Evolutionary conservation across 2,888 invertebrate species (phyloP).

Genomic region (Drosophila birchii): DNA sequence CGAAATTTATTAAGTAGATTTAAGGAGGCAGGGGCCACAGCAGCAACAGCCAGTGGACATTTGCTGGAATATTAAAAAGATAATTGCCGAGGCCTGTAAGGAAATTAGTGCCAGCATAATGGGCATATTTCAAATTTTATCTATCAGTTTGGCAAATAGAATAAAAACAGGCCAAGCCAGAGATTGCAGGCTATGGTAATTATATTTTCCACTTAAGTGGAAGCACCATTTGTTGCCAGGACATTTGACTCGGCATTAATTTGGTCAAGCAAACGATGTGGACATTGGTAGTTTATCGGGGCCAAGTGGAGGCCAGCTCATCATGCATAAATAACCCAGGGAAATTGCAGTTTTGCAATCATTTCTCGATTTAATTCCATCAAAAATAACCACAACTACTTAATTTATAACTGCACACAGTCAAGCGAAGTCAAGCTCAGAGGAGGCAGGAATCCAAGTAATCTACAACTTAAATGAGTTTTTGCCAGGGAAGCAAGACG

Average conservation of each 20-base stretch:
- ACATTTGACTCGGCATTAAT: slow-evolving; percentile 36
- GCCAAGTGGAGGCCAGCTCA: slow-evolving; percentile 18
- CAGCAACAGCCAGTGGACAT: slow-evolving; percentile 49
- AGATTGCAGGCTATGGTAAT: slow-evolving; percentile 16
- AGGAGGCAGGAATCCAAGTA: slow-evolving; percentile 46
- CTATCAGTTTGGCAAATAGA: slow-evolving; percentile 52
- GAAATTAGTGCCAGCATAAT: slow-evolving; percentile 63
- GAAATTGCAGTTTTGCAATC: slow-evolving; percentile 34
- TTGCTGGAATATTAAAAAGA: slow-evolving; percentile 63
- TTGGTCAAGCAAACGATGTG: slow-evolving; percentile 16
- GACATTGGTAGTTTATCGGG: slow-evolving; percentile 15
- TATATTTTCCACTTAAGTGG: slow-evolving; percentile 28
- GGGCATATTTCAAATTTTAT: slow-evolving; percentile 65
- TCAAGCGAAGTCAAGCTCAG: slow-evolving; percentile 22
- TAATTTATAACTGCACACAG: slow-evolving; percentile 49
- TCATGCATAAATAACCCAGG: slow-evolving; percentile 33
- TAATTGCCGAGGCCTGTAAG: slow-evolving; percentile 55
- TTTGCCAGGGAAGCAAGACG: slow-evolving; percentile 52
- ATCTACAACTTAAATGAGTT: slow-evolving; percentile 78
- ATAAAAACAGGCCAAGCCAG: not conserved
- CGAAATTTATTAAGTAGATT: slow-evolving; percentile 75
- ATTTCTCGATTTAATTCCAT: slow-evolving; percentile 52
- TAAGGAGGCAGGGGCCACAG: slow-evolving; percentile 8
- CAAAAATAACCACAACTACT: slow-evolving; percentile 44
- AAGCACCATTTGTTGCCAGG: not conserved